Evolutionary conservation across 2,888 invertebrate species (phyloP).

Genomic region (Drepanosiphum platanoidis): DNA sequence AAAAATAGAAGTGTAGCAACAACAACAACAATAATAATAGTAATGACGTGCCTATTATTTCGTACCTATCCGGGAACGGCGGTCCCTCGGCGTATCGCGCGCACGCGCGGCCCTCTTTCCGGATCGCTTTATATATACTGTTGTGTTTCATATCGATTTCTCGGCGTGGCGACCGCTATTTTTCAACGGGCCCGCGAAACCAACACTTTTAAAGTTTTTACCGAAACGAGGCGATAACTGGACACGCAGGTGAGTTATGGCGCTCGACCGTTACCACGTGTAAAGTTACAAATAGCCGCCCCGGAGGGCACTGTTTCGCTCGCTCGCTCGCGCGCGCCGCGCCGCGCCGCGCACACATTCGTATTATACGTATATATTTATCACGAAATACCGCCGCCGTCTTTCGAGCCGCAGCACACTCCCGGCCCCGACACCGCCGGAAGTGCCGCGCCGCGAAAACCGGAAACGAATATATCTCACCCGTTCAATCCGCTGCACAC

Average conservation of each 20-base stretch:
- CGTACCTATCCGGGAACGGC: no score
- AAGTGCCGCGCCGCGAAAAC: not conserved
- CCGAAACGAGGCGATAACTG: constrained; percentile 56
- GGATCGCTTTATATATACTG: no score
- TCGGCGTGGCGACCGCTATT: constrained; percentile 22
- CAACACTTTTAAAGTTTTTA: constrained; percentile 50
- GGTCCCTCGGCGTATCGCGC: not conserved
- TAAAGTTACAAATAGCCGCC: constrained; percentile 47
- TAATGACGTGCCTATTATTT: no score
- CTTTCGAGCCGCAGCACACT: not conserved
- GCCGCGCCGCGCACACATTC: not conserved
- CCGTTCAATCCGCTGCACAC: not conserved
- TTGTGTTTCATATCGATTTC: constrained; percentile 30
- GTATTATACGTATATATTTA: not conserved
- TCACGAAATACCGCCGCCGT: not conserved
- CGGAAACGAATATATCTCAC: constrained; percentile 33
- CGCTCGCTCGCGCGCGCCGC: not conserved
- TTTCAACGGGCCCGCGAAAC: constrained; percentile 30
- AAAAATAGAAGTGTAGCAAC: no score
- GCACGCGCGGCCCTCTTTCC: not conserved
- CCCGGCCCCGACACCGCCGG: not conserved
- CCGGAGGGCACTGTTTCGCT: not conserved
- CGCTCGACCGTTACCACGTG: constrained; percentile 47
- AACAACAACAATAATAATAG: no score
- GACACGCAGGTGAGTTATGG: constrained; percentile 57